A percentile compares a stretch with the other conserved stretches of the same genome.
Evolutionary conservation across 2,113 vertebrate species (phyloP).

Genomic region (Uria lomvia): DNA sequence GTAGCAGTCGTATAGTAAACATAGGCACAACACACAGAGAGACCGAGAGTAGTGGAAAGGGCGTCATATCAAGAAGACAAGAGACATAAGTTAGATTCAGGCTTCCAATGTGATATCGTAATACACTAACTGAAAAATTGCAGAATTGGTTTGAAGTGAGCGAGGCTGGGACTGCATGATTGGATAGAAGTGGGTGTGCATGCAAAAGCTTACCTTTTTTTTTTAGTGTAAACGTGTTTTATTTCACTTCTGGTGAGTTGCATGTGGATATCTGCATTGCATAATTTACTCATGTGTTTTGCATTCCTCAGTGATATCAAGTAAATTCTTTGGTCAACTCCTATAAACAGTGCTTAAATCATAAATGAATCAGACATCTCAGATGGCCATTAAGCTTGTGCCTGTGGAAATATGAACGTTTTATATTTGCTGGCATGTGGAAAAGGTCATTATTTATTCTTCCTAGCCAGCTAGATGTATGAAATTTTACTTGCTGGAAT

Average conservation of each 20-base stretch:
- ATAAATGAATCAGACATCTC: conserved; percentile 37
- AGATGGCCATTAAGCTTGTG: conserved; percentile 22
- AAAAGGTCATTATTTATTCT: conserved; percentile 60
- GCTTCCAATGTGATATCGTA: neutral
- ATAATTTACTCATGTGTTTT: conserved; percentile 53
- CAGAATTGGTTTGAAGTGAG: neutral
- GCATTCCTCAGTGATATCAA: conserved; percentile 50
- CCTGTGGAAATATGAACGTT: conserved; percentile 38
- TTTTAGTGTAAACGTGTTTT: neutral
- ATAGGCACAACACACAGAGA: neutral
- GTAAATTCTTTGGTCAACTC: conserved; percentile 30
- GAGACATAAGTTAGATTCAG: neutral
- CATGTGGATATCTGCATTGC: conserved; percentile 16
- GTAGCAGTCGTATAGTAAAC: neutral
- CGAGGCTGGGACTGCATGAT: neutral
- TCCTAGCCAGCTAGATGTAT: conserved; percentile 36
- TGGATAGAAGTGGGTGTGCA: neutral
- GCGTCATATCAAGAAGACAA: neutral
- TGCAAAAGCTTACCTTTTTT: neutral
- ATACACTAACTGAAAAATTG: neutral
- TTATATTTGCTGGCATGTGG: conserved; percentile 52
- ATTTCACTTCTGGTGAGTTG: neutral
- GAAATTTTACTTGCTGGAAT: conserved; percentile 63
- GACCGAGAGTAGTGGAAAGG: neutral
- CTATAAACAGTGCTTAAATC: conserved; percentile 10